These are phyloP conservation scores for Dipus sagitta DNA, from an alignment of 2,797 vertebrate species.

Conservation along the genomic window DNA sequence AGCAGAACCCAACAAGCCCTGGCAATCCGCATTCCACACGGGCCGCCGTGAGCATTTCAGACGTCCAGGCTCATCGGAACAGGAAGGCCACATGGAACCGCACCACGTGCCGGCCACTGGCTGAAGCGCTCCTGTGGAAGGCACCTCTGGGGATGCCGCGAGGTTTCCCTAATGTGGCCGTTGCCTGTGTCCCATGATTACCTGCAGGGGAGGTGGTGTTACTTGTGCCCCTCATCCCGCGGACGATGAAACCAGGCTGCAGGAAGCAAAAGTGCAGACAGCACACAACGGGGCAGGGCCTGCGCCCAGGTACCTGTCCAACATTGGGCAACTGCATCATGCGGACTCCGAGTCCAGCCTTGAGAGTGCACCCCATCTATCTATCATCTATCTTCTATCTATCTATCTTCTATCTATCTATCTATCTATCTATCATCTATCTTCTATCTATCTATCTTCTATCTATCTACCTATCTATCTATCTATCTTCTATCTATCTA, in stretches of 20 bases:
- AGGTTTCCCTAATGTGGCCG: neutral
- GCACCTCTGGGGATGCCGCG: neutral
- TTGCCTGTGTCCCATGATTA: neutral
- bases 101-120: neutral
- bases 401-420: no score
- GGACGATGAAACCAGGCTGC: no score
- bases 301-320: neutral
- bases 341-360: no score
- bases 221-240: neutral
- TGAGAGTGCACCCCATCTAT: neutral
- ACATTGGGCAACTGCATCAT: neutral
- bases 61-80: neutral
- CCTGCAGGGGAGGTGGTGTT: no score
- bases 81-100: neutral
- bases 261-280: neutral
- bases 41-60: neutral
- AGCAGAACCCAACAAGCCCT: neutral
- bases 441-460: no score
- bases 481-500: no score
- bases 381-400: no score
- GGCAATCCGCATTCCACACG: neutral
- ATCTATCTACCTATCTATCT: no score
- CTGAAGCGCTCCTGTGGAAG: neutral
- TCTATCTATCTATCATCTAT: no score
- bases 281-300: neutral